phyloP scores from a whole-genome alignment of 2,888 invertebrate genomes.

The Podotricha telesiphe region DNA sequence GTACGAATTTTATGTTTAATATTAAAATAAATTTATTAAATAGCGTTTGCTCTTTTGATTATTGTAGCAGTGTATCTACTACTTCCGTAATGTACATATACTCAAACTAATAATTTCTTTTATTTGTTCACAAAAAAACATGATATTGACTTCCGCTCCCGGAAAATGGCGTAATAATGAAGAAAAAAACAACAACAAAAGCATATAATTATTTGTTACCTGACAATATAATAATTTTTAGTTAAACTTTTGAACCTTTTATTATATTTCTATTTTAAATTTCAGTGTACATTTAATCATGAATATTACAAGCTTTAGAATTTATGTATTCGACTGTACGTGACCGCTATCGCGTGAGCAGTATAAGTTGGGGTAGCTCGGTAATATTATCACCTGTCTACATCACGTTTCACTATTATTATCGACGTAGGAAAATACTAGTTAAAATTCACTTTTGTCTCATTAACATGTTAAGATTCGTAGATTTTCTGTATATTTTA shows the following conservation, averaged over 20 bases:
- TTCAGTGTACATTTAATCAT: background rate
- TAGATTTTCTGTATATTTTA: background rate
- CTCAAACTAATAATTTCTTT: too few species aligned
- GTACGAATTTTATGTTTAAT: background rate
- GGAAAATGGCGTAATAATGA: too few species aligned
- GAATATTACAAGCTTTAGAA: background rate
- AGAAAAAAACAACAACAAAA: too few species aligned
- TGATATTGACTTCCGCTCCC: too few species aligned
- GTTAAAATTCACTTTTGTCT: conserved; percentile 37
- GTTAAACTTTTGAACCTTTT: background rate
- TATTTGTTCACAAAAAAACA: too few species aligned
- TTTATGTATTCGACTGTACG: conserved; percentile 53
- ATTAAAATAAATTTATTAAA: background rate
- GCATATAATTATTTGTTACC: too few species aligned
- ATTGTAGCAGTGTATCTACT: too few species aligned
- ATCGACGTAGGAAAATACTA: conserved; percentile 45
- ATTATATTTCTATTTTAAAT: background rate
- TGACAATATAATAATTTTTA: background rate
- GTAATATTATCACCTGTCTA: conserved; percentile 64
- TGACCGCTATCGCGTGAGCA: conserved; percentile 59
- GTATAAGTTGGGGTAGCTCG: conserved; percentile 54
- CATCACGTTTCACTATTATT: conserved; percentile 67
- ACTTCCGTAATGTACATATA: too few species aligned
- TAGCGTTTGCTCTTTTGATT: background rate
- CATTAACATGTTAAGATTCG: background rate